These are phyloP conservation scores for Scomberomorus guttatus DNA, from an alignment of 2,797 vertebrate species.

Conservation along the genomic window DNA sequence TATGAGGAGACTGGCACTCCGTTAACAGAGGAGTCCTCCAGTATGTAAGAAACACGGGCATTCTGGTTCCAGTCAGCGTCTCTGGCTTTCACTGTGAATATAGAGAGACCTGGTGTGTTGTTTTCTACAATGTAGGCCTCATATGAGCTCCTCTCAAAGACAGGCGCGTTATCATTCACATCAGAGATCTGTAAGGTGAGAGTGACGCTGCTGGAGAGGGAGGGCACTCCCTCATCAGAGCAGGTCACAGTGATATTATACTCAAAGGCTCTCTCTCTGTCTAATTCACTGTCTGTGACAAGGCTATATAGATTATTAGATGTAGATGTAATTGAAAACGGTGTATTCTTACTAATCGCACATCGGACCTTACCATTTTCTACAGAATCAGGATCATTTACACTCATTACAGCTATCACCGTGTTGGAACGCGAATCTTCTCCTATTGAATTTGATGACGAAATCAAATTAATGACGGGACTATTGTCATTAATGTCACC, in stretches of 20 bases:
- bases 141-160: no score
- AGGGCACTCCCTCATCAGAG: no score
- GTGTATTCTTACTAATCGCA: constrained; percentile 75
- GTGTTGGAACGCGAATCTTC: constrained; percentile 79
- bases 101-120: no score
- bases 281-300: no score
- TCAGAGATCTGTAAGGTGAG: constrained; percentile 60
- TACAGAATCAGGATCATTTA: constrained; percentile 84
- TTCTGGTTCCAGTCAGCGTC: no score
- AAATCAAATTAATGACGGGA: constrained; percentile 84
- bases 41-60: no score
- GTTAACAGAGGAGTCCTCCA: no score
- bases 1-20: constrained; percentile 50
- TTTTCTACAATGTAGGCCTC: no score
- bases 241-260: no score
- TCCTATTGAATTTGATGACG: constrained; percentile 75
- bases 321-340: constrained; percentile 80
- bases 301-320: constrained; percentile 81
- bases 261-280: no score
- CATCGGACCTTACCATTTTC: constrained; percentile 83
- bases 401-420: constrained; percentile 83
- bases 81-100: no score
- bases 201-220: constrained; percentile 40
- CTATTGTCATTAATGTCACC: constrained; percentile 91
- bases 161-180: no score